Percentiles rank a stretch among this genome's conserved stretches.
Evolutionary conservation across 2,888 invertebrate species (phyloP).

Genomic region (Ormyrus thymus): DNA sequence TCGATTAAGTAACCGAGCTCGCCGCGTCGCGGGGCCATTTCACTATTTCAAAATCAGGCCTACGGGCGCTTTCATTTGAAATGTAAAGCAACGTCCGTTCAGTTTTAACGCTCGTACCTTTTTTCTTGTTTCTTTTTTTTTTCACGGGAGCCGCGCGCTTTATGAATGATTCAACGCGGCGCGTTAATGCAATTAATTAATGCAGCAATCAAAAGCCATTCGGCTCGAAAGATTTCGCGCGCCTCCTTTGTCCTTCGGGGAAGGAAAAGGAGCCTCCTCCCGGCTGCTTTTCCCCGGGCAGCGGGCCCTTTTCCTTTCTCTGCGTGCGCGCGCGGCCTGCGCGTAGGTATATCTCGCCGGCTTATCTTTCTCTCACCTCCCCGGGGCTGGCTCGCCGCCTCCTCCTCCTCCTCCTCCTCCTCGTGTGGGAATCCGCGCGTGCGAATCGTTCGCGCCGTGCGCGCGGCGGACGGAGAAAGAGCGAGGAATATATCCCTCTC

Average conservation of each 20-base stretch:
- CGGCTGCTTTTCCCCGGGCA: too few relatives aligned
- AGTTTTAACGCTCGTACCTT: too few relatives aligned
- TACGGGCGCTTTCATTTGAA: conserved; percentile 1
- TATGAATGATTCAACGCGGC: conserved; percentile 7
- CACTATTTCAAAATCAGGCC: conserved; percentile 40
- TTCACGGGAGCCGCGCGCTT: not conserved
- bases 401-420: too few relatives aligned
- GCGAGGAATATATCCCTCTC: not conserved
- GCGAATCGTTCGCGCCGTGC: conserved; percentile 62
- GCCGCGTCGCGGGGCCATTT: conserved; percentile 20
- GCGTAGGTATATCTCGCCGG: not conserved
- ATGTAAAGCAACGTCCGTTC: not conserved
- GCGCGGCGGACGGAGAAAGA: conserved; percentile 60
- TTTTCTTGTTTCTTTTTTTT: too few relatives aligned
- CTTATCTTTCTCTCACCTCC: conserved; percentile 35
- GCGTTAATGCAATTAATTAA: not conserved
- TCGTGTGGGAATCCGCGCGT: conserved; percentile 66
- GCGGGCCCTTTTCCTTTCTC: too few relatives aligned
- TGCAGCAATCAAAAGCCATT: conserved; percentile 18
- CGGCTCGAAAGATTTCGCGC: conserved; percentile 23
- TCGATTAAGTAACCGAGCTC: conserved; percentile 27
- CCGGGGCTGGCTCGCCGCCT: not conserved
- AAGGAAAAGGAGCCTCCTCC: not conserved
- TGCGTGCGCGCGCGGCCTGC: too few relatives aligned
- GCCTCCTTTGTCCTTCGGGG: conserved; percentile 14